These are phyloP conservation scores for Drosophila vallismaia DNA, from an alignment of 2,888 invertebrate species.

Conservation along the genomic window DNA sequence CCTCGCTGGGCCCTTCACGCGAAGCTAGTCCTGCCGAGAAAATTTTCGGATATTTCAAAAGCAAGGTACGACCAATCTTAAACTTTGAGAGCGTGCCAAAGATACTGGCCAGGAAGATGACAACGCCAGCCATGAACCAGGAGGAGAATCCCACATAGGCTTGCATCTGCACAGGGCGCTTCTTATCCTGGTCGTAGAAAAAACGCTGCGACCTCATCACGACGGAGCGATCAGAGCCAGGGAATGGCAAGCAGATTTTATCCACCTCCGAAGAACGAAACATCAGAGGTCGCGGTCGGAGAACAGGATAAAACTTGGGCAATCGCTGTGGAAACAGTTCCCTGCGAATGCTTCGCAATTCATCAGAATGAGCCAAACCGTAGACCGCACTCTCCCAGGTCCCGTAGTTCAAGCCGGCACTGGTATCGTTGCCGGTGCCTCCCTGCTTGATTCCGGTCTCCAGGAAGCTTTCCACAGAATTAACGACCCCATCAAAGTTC, in stretches of 20 bases:
- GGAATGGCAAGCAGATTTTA: conserved; percentile 90
- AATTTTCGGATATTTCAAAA: conserved; percentile 89
- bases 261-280: conserved; percentile 85
- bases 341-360: conserved; percentile 87
- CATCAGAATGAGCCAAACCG: conserved; percentile 87
- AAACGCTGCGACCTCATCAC: conserved; percentile 91
- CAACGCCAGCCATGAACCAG: conserved; percentile 84
- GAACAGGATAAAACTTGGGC: conserved; percentile 87
- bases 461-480: conserved; percentile 91
- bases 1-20: conserved; percentile 87
- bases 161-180: conserved; percentile 91
- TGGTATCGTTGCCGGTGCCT: conserved; percentile 67
- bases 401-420: conserved; percentile 89
- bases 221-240: conserved; percentile 92
- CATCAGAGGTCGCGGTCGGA: conserved; percentile 85
- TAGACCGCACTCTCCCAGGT: conserved; percentile 96
- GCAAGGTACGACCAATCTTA: conserved; percentile 86
- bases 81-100: conserved; percentile 87
- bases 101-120: conserved; percentile 86
- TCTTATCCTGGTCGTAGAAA: conserved; percentile 87
- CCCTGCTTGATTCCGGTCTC: conserved; percentile 77
- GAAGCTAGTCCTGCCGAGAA: conserved; percentile 90
- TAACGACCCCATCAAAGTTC: conserved; percentile 90
- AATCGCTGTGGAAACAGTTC: conserved; percentile 88
- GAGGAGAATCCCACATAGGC: conserved; percentile 88